Base-by-base conservation (phyloP, 2,797 vertebrate genomes). In the Thripadectes ignobilis region DNA sequence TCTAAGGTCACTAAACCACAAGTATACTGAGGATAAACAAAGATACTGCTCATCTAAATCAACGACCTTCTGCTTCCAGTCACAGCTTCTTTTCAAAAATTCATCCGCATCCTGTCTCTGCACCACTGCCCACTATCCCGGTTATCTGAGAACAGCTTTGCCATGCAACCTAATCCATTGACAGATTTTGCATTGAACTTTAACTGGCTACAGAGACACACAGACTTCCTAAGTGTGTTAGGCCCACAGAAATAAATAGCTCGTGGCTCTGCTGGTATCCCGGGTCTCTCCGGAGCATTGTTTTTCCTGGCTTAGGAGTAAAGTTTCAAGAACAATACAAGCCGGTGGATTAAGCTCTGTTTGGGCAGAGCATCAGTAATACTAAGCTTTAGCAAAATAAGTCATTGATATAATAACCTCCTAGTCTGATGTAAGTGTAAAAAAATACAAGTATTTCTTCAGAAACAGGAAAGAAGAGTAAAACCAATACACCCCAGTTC, bases 161-260 rank as follows among this genome's bases (percentile, higher is more conserved):
- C 76, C 55, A 4, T 23, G 89, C 73, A 94, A 85, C 85, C 62
- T 55, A 81, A 92, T 81, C 92, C 85, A 92, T 0, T 63, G 84
- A 74, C 81, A 82, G 86, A 89, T 81, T 95, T 54, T 79, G 48
- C 79, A 69, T 77, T 73, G 80, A 78, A 90, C 94, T 94, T 93
- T 77, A 95, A 92, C 87, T 3, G 27, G 68, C 72, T 72, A 16
- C 32, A 63, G 34, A 79, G 79, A 54, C 57, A 52, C 2, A 1
- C 38, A 49, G 41, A 87, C 93, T 79, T 92, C 72, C 82, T 49
- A 73, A 69, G 76, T 17, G 78, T 24, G 59, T n/a, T 58, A 66
- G 73, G 34, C 69, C 68, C 77, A 84, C 26, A 41, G 69, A 66
- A 96, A 96, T 92, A 92, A 96, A 95, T 63, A 96, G 87, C 73